Evolutionary conservation across 2,888 invertebrate species (phyloP).

Genomic region (Mesorhabditis sp.): DNA sequence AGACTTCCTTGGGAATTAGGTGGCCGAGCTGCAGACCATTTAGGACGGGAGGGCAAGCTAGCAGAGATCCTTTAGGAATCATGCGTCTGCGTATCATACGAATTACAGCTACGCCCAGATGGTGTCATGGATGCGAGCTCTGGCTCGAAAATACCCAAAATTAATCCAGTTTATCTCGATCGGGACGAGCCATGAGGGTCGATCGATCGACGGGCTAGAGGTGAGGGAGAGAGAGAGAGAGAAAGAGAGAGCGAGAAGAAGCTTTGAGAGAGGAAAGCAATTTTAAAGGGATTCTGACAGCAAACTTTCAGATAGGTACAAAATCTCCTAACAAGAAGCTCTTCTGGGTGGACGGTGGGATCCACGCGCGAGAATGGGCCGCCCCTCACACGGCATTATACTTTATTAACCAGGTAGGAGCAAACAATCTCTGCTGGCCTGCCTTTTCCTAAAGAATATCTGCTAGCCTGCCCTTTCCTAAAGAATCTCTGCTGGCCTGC

Average conservation of each 20-base stretch:
- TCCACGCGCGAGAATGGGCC: slow-evolving; percentile 57
- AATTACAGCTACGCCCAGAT: slow-evolving; percentile 15
- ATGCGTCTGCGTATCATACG: too few relatives aligned
- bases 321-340: slow-evolving; percentile 40
- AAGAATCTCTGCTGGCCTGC: not conserved
- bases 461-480: not conserved
- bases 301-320: slow-evolving; percentile 44
- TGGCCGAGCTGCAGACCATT: not conserved
- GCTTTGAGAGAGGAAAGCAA: too few relatives aligned
- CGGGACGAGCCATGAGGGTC: slow-evolving; percentile 51
- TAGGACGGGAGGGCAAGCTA: not conserved
- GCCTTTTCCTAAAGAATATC: not conserved
- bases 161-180: slow-evolving; percentile 50
- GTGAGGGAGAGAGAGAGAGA: slow-evolving; percentile 19
- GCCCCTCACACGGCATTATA: slow-evolving; percentile 56
- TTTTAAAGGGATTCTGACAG: not conserved
- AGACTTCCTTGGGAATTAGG: not conserved
- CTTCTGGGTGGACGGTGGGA: slow-evolving; percentile 57
- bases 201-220: slow-evolving; percentile 54
- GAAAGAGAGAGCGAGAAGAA: too few relatives aligned
- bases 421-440: not conserved
- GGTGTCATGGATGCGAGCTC: slow-evolving; percentile 48
- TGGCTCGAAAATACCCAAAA: slow-evolving; percentile 44
- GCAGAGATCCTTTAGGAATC: slow-evolving; percentile 1
- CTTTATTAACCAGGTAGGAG: slow-evolving; percentile 54